Evolutionary conservation across 2,797 vertebrate genomes (phyloP), one percentile per base, ranked within the genome.

Genomic region (Macropodus opercularis): DNA sequence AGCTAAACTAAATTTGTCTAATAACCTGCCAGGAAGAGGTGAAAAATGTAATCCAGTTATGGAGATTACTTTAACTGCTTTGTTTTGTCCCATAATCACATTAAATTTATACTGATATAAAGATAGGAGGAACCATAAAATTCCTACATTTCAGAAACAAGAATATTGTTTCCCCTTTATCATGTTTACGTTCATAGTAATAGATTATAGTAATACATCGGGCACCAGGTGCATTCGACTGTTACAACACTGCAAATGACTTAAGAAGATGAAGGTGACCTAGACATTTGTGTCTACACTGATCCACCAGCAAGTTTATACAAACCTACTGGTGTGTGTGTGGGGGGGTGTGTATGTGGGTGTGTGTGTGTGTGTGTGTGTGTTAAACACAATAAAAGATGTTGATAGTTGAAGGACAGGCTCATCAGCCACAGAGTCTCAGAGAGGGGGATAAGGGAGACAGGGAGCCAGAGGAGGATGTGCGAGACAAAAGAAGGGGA

Each of bases 381-480:
- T 72, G 59, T 63, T 63, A 63, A 77, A 87, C 72, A 85, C 72
- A 89, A 78, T 56, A 71, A 75, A 77, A 75, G 64, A 76, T 49
- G 50, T 63, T 87, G 87, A 90, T 86, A 75, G 75, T 76, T 92
- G 91, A 92, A 92, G 91, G 91, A 91, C 90, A 89, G 84, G 57
- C 64, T 60, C 54, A 60, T 77, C 80, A 79, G 77, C 83, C 80
- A 74, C 63, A 66, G 57, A 55, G 80, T 81, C 86, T 83, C 84
- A 73, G 81, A 73, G 84, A 66, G 76, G 83, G 87, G 80, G 81
- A 69, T 86, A 71, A 63, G 80, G 80, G 80, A 80, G 69, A 72
- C 24, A 49, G 62, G 44, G 73, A 80, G 77, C 80, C 75, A 51
- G 75, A 85, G 56, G 61, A 83, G 59, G 67, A 48, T 39, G 72